These are phyloP conservation scores for Epinephelus cyanopodus DNA, from an alignment of 2,113 vertebrate species.

Conservation along the genomic window DNA sequence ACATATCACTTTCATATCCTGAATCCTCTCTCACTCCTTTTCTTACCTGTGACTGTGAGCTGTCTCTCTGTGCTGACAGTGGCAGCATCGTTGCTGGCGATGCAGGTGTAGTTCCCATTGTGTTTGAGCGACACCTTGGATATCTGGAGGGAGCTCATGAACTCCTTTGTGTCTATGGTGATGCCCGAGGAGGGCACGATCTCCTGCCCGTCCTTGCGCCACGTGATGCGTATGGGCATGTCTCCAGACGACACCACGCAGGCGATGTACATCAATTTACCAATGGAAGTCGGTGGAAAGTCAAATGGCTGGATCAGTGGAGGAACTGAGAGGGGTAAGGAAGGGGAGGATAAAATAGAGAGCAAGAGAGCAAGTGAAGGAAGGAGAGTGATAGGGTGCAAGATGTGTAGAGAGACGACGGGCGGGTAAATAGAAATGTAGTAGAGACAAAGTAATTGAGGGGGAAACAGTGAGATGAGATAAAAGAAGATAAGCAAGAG, in stretches of 20 bases:
- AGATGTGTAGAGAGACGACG: neutral
- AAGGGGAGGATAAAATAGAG: slow-evolving; percentile 8
- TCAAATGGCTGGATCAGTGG: slow-evolving; percentile 99
- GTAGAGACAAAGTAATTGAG: neutral
- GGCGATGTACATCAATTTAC: slow-evolving; percentile 98
- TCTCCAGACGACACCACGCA: slow-evolving; percentile 98
- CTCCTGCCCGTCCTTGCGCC: slow-evolving; percentile 98
- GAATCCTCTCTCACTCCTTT: neutral
- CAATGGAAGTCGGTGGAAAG: slow-evolving; percentile 97
- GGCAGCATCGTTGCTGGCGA: slow-evolving; percentile 96
- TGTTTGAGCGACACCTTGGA: slow-evolving; percentile 98
- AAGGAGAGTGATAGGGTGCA: neutral
- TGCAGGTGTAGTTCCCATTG: slow-evolving; percentile 99
- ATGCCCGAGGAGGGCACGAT: slow-evolving; percentile 95
- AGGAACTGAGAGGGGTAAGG: slow-evolving; percentile 86
- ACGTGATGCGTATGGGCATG: slow-evolving; percentile 99
- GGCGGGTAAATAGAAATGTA: slow-evolving; percentile 24
- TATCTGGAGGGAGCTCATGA: slow-evolving; percentile 99
- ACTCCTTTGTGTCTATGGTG: slow-evolving; percentile 99
- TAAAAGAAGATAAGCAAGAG: slow-evolving; percentile 21
- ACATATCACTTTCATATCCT: slow-evolving; percentile 6
- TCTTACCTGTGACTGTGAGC: slow-evolving; percentile 94
- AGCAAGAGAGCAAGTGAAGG: neutral
- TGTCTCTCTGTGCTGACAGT: slow-evolving; percentile 97
- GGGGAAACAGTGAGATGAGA: slow-evolving; percentile 25